These are phyloP conservation scores for Leptopilina boulardi DNA, from an alignment of 1,140 invertebrate species.

Conservation along the genomic window DNA sequence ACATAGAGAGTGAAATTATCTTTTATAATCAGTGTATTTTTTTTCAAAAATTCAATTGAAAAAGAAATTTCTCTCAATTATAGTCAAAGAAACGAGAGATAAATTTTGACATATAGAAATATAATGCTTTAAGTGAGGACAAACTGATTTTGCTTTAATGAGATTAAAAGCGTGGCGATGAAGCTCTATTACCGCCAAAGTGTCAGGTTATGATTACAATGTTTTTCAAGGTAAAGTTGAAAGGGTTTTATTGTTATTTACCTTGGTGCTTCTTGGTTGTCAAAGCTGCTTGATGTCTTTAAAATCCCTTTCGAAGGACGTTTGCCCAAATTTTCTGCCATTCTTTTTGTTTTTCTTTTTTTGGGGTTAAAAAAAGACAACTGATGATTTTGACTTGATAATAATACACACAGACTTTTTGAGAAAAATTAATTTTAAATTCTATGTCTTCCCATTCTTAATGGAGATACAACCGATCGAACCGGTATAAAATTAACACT, in stretches of 20 bases:
- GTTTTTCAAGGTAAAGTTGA: not conserved
- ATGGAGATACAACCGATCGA: no score
- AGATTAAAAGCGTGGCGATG: conserved; percentile 4
- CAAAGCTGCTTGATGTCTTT: conserved; percentile 93
- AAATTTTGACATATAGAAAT: not conserved
- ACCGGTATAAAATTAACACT: not conserved
- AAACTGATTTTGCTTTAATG: conserved; percentile 22
- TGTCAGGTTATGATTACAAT: conserved; percentile 22
- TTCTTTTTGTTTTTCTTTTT: conserved; percentile 46
- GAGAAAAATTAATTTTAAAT: not conserved
- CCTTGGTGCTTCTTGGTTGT: conserved; percentile 81
- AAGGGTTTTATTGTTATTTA: conserved; percentile 48
- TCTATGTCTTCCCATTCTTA: not conserved
- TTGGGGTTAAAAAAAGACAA: not conserved
- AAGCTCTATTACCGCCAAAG: not conserved
- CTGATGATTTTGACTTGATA: not conserved
- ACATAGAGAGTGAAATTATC: not conserved
- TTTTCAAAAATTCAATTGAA: not conserved
- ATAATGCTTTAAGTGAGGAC: not conserved
- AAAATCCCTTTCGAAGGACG: conserved; percentile 92
- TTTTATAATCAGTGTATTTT: not conserved
- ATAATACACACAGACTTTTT: not conserved
- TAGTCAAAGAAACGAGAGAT: not conserved
- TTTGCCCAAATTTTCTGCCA: conserved; percentile 75
- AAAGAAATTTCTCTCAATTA: not conserved